Conservation (phyloP, 2,113 vertebrate genomes). For the Myotis yumanensis region DNA sequence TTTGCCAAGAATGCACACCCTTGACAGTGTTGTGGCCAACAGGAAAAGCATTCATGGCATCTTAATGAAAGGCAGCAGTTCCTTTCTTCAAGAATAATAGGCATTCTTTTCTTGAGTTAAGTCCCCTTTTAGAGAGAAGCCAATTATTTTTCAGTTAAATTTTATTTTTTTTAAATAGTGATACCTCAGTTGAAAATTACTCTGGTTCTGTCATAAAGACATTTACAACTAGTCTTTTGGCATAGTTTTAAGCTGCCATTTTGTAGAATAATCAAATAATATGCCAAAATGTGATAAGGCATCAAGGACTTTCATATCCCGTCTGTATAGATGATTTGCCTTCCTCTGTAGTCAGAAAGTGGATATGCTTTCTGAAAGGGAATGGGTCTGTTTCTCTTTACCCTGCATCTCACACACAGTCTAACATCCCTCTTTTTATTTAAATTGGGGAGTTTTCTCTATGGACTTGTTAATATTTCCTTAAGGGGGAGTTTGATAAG, state of each 20-base stretch:
- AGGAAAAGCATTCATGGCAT: conserved; percentile 56
- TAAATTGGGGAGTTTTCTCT: background rate
- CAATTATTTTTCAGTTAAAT: conserved; percentile 63
- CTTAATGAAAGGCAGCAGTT: conserved; percentile 46
- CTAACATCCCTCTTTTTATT: background rate
- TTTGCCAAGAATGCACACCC: background rate
- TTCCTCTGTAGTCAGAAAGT: background rate
- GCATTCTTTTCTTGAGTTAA: conserved; percentile 26
- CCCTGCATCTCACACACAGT: background rate
- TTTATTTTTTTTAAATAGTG: conserved; percentile 34
- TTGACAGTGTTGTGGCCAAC: conserved; percentile 52
- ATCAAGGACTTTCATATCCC: background rate
- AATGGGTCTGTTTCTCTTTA: background rate
- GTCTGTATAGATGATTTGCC: background rate
- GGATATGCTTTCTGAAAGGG: conserved; percentile 23
- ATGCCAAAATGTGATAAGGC: background rate
- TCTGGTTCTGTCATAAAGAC: background rate
- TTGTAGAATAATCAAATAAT: background rate
- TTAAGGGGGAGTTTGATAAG: background rate
- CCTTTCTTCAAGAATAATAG: conserved; percentile 36
- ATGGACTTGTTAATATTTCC: background rate
- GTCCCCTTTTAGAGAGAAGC: conserved; percentile 12
- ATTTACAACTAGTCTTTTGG: background rate
- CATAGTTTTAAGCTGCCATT: background rate
- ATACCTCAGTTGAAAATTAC: conserved; percentile 15